Conservation (phyloP, 92 coral and sea anemone species). For the Nematostella vectensis region DNA sequence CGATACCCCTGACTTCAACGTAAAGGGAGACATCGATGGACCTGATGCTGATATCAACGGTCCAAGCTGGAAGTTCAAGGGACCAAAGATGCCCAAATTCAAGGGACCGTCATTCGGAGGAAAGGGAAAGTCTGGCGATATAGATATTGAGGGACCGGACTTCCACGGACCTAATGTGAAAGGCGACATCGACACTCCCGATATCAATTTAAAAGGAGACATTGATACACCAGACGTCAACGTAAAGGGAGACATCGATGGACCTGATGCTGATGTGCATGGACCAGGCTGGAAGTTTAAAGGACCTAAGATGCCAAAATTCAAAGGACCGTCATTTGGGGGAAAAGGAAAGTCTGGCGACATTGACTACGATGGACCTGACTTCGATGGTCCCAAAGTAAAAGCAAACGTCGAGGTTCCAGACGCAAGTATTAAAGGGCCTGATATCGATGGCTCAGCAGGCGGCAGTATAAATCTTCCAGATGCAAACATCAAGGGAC, state of each 20-base stretch:
- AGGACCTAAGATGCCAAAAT: constrained; percentile 11
- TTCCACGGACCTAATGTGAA: constrained; percentile 9
- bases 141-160: neutral
- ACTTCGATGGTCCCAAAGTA: constrained; percentile 7
- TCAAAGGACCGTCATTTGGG: constrained; percentile 19
- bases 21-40: constrained; percentile 18
- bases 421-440: constrained; percentile 6
- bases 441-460: neutral
- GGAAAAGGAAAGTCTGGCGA: constrained; percentile 7
- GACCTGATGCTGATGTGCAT: constrained; percentile 8
- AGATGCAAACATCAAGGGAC: too few relatives aligned
- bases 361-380: neutral
- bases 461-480: too few relatives aligned
- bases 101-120: constrained; percentile 23
- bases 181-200: constrained; percentile 9
- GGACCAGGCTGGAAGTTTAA: constrained; percentile 5
- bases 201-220: constrained; percentile 2
- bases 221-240: neutral
- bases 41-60: constrained; percentile 8
- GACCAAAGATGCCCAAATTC: constrained; percentile 4
- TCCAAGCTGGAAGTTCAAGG: constrained; percentile 5
- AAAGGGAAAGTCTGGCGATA: neutral
- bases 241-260: constrained; percentile 5
- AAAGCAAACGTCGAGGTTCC: constrained; percentile 9
- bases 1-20: constrained; percentile 4